Evolutionary conservation across 2,797 vertebrate species (phyloP), one percentile per base, ranked within the genome.

Genomic region (Dromococcyx pavoninus): DNA sequence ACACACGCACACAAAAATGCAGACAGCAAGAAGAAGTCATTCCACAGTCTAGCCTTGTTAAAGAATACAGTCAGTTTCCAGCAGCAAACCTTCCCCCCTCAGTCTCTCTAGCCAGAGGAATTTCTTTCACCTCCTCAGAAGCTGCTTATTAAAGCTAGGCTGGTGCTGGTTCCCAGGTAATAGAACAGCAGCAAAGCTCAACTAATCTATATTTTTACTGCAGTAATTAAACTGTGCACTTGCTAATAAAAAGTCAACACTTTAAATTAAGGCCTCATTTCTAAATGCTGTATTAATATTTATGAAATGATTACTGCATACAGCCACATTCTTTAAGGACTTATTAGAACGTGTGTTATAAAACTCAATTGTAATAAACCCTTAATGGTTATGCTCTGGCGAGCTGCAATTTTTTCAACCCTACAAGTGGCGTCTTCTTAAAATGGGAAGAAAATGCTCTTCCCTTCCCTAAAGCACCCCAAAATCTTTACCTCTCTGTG

Each of bases 231-330:
- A 97, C 82, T 53, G 22, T 88, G 81, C 95, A 96, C 96, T 97
- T 96, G 97, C 96, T 97, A 97, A 97, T 97, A 97, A 98, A 98
- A 98, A 89, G 94, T 71, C 87, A 97, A 96, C 92, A 93, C 96
- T 97, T 96, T 96, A 97, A 97, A 97, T 97, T 95, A 92, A 95
- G 94, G 91, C 90, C 93, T 87, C 62, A 8, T 96, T 95, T 97
- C 96, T 97, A 97, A 94, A 94, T 97, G 96, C 88, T 96, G 90
- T 89, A 94, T 97, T 97, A 95, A 97, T 97, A 97, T 97, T 97
- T 97, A 96, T 96, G 96, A 97, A 98, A 97, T 94, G 93, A 95
- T 96, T 95, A 95, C 41, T 90, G 92, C 94, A 96, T 94, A 91
- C 96, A 96, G 97, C 79, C 94, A 80, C 96, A 95, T 97, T 98